Evolutionary conservation across 2,113 vertebrate genomes (phyloP).

Genomic region (Archilochus colubris): DNA sequence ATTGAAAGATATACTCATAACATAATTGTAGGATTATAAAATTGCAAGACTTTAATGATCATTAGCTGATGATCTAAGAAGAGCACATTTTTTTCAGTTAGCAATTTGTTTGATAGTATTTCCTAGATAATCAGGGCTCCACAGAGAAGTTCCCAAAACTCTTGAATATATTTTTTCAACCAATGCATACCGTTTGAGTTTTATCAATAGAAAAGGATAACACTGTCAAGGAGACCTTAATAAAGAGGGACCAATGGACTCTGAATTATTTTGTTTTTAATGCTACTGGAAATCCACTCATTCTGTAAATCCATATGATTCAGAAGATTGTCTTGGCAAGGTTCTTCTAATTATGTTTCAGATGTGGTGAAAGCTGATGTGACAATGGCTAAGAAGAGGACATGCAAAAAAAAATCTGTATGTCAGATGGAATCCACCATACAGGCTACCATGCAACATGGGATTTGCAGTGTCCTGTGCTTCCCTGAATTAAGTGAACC

Average conservation of each 20-base stretch:
- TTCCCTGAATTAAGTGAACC: neutral
- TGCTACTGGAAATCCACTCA: neutral
- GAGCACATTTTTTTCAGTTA: neutral
- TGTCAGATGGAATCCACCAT: neutral
- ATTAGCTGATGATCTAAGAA: neutral
- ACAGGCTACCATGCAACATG: neutral
- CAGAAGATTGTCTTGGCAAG: neutral
- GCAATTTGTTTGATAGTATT: neutral
- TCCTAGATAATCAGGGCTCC: neutral
- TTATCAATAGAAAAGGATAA: neutral
- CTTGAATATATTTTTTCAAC: neutral
- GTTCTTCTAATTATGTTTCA: neutral
- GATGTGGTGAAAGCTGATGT: neutral
- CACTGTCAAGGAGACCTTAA: neutral
- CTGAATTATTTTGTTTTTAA: neutral
- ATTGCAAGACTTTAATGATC: neutral
- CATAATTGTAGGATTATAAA: neutral
- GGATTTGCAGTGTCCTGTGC: neutral
- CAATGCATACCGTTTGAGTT: neutral
- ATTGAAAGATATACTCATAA: neutral
- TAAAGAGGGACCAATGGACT: neutral
- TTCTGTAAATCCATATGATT: neutral
- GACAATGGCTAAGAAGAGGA: neutral
- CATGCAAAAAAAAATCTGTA: neutral
- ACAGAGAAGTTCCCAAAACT: neutral